Percentiles rank a stretch among this genome's conserved stretches.
phyloP scores from a whole-genome alignment of 2,113 vertebrate species.

The Sander vitreus region DNA sequence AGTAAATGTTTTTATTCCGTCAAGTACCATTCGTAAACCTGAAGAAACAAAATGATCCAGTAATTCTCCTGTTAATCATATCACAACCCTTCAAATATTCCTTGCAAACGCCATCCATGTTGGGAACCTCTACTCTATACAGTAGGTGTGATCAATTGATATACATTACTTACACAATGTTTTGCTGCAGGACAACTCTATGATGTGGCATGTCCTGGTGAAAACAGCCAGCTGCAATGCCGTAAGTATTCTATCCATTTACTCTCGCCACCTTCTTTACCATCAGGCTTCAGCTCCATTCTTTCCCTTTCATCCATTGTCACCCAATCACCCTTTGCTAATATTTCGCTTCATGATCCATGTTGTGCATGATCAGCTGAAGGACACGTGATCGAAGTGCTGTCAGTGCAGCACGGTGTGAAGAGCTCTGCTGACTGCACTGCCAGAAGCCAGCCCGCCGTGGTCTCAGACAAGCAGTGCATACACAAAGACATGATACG shows the following conservation, averaged over 20 bases:
- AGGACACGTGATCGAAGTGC: rapidly evolving
- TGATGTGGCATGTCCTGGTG: not conserved
- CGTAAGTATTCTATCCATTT: not conserved
- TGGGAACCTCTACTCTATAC: no score
- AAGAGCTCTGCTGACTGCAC: not conserved
- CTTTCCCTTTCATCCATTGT: not conserved
- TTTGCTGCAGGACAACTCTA: not conserved
- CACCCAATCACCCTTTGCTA: not conserved
- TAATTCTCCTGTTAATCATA: no score
- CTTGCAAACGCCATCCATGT: no score
- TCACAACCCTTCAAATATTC: no score
- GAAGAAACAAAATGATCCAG: no score
- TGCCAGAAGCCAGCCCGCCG: not conserved
- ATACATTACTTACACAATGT: not conserved
- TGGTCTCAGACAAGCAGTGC: rapidly evolving
- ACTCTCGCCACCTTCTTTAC: not conserved
- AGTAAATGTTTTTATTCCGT: no score
- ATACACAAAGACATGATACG: rapidly evolving
- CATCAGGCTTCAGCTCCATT: not conserved
- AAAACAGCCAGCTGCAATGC: not conserved
- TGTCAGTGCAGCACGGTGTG: not conserved
- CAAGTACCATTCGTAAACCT: no score
- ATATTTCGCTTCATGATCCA: not conserved
- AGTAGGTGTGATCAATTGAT: no score
- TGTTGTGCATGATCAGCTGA: slow-evolving; percentile 1